A percentile compares a stretch with the other conserved stretches of the same genome.
Conservation (phyloP, 2,113 vertebrate species). For the Camelus bactrianus region DNA sequence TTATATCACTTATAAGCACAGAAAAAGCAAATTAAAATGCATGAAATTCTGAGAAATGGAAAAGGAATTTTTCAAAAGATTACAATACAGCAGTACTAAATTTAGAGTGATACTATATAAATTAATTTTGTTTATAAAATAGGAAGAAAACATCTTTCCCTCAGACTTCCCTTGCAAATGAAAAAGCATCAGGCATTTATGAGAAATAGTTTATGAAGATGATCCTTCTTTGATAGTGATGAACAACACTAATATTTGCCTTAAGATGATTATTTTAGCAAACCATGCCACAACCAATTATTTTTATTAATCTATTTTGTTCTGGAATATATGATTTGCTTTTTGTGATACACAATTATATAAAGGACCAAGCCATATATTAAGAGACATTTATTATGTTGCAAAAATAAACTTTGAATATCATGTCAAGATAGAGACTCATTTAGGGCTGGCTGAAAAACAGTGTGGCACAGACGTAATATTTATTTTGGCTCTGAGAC, state of each 20-base stretch:
- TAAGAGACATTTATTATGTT: slow-evolving; percentile 38
- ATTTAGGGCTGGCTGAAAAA: neutral
- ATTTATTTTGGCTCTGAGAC: neutral
- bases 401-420: slow-evolving; percentile 40
- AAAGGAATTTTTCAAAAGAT: neutral
- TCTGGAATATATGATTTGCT: neutral
- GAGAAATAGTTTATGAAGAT: slow-evolving; percentile 50
- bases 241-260: slow-evolving; percentile 39
- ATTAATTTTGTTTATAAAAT: slow-evolving; percentile 30
- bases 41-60: neutral
- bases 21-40: neutral
- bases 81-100: neutral
- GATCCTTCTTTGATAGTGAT: slow-evolving; percentile 36
- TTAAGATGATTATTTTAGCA: slow-evolving; percentile 52
- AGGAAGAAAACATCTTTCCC: neutral
- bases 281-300: neutral
- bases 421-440: slow-evolving; percentile 1
- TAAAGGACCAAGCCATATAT: slow-evolving; percentile 31
- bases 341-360: neutral
- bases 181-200: neutral
- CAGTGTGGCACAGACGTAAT: neutral
- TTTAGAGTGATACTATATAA: neutral
- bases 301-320: slow-evolving; percentile 60
- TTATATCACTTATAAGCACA: neutral
- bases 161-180: slow-evolving; percentile 32